Conservation (phyloP, 2,113 vertebrate species). For the Grus americana region DNA sequence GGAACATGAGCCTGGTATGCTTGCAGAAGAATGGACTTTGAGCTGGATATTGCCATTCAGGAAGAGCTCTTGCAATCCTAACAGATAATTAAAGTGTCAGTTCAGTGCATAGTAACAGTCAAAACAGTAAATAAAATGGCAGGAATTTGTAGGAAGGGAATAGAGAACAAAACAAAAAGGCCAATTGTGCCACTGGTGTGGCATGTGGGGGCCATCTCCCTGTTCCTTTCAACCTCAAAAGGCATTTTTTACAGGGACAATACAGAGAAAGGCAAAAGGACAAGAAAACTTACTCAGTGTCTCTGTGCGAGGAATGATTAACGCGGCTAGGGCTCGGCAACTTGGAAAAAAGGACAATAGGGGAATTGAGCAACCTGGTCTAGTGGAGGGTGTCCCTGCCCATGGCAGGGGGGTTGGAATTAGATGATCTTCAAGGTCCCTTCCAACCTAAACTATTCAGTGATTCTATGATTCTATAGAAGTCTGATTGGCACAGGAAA, state of each 20-base stretch:
- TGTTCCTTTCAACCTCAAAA: neutral
- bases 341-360: neutral
- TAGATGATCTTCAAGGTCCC: too few relatives aligned
- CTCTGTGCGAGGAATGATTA: neutral
- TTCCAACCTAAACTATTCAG: too few relatives aligned
- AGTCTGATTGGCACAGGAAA: neutral
- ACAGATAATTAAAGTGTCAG: neutral
- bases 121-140: conserved; percentile 57
- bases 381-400: too few relatives aligned
- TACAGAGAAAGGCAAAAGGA: neutral
- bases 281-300: neutral
- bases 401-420: too few relatives aligned
- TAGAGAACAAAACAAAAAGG: conserved; percentile 34
- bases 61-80: neutral
- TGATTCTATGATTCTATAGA: neutral
- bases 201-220: neutral
- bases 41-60: neutral
- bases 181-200: neutral
- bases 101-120: conserved; percentile 38
- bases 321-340: neutral
- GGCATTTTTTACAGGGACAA: neutral
- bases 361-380: neutral
- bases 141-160: conserved; percentile 27
- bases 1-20: neutral
- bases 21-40: neutral